Evolutionary conservation across 2,888 invertebrate genomes (phyloP), one percentile per base, ranked within the genome.

Genomic region (Tortrix viridana): DNA sequence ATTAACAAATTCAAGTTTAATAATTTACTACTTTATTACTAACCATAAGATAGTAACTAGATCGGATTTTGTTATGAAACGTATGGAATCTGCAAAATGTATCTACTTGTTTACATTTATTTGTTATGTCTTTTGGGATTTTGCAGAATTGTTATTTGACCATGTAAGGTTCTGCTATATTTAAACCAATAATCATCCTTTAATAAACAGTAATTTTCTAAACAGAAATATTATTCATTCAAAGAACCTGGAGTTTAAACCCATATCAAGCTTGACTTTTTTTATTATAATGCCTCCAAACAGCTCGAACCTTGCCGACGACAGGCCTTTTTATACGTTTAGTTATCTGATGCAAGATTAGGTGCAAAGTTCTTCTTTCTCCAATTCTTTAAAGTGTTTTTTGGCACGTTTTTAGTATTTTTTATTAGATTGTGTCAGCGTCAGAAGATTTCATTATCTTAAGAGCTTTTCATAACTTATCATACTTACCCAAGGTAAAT

Each of bases 321-420:
- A 81, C 80, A 79, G 80, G 70, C 68, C 76, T 84, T 88, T 88
- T 84, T 32, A 32, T 32, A 12, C 32, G 32, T 85, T 76, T 75
- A 73, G 77, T 84, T 88, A 88, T 89, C 86, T 80, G 81, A 79
- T 84, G 75, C 67, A 56, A 86, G 86, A 86, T 88, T 85, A 86
- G 83, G 84, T 86, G 85, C 75, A 79, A 85, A 80, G 81, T 79
- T 68, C 37, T 69, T 72, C 69, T 70, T 71, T 32, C 32, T 32
- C 32, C 32, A 32, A 71, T 72, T 76, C 73, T 70, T 79, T 68
- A 71, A 73, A 69, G 78, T 85, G 32, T 81, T 82, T 81, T 75
- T 67, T 65, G 74, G 74, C 72, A 72, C 74, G 72, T 73, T 77
- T 77, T 79, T 71, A 65, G 69, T 69, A 68, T 73, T 74, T 74